phyloP scores from a whole-genome alignment of 2,888 invertebrate species.

The Nomada flava region DNA sequence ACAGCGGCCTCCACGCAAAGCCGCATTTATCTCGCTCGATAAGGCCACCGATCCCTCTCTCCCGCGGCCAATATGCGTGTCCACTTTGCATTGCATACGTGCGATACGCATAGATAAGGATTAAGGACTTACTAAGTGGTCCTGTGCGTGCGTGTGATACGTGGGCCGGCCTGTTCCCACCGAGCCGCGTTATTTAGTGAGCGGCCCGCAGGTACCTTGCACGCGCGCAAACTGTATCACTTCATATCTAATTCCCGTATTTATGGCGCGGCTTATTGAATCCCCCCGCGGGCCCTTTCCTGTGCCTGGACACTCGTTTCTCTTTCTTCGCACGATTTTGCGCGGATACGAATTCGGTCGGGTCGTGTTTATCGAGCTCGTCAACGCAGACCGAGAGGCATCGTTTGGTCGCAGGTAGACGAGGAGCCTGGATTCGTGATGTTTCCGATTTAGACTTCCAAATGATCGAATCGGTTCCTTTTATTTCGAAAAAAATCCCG shows the following conservation, averaged over 20 bases:
- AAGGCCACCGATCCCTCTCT: constrained; percentile 66
- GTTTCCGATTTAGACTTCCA: too few relatives aligned
- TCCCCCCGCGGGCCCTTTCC: constrained; percentile 53
- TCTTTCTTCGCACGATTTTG: not conserved
- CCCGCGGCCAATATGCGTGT: constrained; percentile 74
- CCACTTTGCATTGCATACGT: constrained; percentile 78
- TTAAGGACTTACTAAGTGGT: constrained; percentile 78
- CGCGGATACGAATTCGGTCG: not conserved
- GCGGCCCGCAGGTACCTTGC: constrained; percentile 54
- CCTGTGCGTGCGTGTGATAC: constrained; percentile 48
- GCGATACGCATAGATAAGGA: constrained; percentile 82
- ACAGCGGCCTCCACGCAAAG: constrained; percentile 19
- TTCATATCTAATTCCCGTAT: constrained; percentile 76
- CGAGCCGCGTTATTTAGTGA: constrained; percentile 64
- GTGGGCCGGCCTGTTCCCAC: constrained; percentile 63
- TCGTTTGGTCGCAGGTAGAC: not conserved
- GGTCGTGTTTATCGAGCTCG: not conserved
- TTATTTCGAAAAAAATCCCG: too few relatives aligned
- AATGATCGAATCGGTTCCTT: too few relatives aligned
- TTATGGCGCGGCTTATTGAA: constrained; percentile 76
- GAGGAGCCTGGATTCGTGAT: not conserved
- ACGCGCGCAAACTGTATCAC: constrained; percentile 69
- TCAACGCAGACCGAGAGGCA: not conserved
- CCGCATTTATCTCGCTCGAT: constrained; percentile 60
- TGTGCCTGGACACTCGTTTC: constrained; percentile 14